Evolutionary conservation across 2,113 vertebrate species (phyloP).

Genomic region (Nematolebias whitei): DNA sequence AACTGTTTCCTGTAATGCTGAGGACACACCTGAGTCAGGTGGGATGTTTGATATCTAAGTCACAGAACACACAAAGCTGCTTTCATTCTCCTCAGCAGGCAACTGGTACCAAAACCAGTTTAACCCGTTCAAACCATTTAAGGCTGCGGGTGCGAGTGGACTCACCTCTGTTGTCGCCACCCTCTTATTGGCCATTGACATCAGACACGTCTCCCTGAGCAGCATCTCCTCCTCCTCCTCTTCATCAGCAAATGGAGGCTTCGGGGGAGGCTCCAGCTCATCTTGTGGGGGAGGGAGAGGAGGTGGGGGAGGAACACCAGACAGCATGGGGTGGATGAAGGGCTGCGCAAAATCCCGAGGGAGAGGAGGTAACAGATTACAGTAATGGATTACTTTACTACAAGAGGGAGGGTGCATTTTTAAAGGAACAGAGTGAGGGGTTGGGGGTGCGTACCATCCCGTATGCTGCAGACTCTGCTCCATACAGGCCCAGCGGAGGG

Average conservation of each 20-base stretch:
- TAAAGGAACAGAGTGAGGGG: background rate
- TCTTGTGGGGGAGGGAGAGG: slow-evolving; percentile 86
- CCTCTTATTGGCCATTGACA: slow-evolving; percentile 91
- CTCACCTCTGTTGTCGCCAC: slow-evolving; percentile 61
- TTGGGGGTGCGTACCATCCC: slow-evolving; percentile 55
- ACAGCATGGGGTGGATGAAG: slow-evolving; percentile 70
- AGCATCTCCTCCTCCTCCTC: slow-evolving; percentile 99
- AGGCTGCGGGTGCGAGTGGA: too few species aligned
- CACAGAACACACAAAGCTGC: too few species aligned
- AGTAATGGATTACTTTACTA: too few species aligned
- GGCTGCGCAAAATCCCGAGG: slow-evolving; percentile 64
- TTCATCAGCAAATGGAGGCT: slow-evolving; percentile 96
- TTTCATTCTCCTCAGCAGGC: background rate
- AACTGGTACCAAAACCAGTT: background rate
- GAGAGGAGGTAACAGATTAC: background rate
- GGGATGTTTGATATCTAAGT: background rate
- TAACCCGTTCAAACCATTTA: background rate
- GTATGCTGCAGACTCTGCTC: slow-evolving; percentile 36
- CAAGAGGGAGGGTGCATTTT: background rate
- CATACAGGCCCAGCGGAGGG: slow-evolving; percentile 24
- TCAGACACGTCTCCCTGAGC: slow-evolving; percentile 92
- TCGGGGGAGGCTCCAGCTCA: slow-evolving; percentile 90
- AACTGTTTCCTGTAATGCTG: background rate
- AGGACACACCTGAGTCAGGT: background rate
- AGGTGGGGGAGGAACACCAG: slow-evolving; percentile 83